Base-by-base conservation (phyloP, 2,113 vertebrate species). In the Heterocephalus glaber region DNA sequence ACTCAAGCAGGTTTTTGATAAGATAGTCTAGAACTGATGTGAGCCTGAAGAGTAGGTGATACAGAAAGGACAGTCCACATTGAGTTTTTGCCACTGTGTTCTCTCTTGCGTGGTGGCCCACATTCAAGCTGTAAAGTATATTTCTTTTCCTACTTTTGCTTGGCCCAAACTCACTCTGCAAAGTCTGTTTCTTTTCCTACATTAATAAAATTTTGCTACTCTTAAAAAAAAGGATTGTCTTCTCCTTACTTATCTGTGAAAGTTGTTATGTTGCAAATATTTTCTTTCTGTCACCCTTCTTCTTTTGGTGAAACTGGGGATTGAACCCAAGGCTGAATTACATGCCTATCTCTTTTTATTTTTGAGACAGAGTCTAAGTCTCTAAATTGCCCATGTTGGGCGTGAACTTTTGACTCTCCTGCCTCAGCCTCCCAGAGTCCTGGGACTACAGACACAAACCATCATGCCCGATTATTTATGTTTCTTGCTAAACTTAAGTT, bases 401-500 rank as follows among this genome's bases (percentile, higher is more conserved):
- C 47, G 52, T 79, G 30, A 79, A 76, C 72, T 52, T 77, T 10
- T 52, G 28, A 79, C 35, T 33, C 47, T 79, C 8, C 16, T 54
- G 17, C 9, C 76, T 52, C 47, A 35, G 47, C 8, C 76, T 79
- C 30, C 76, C 30, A 77, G 30, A 79, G 49, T 54, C 30, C 49
- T 79, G 30, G 4, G 30, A 79, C 22, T 35, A 77, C 28, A 77
- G 74, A 17, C 49, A 9, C 3, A 14, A 2, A 16, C 30, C 76
- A 79, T 17, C 17, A 79, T 22, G 49, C 16, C 28, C 8, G 2
- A 35, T 52, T 65, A 74, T n/a, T 93, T 79, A 38, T 81, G 60
- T 90, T 94, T 92, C 81, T 79, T 83, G 16, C 76, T 58, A 86
- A 94, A 82, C 61, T 63, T 0, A 82, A 52, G n/a, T 86, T 92